Base-by-base conservation (phyloP, 2,113 vertebrate species). In the Atlantisia rogersi region DNA sequence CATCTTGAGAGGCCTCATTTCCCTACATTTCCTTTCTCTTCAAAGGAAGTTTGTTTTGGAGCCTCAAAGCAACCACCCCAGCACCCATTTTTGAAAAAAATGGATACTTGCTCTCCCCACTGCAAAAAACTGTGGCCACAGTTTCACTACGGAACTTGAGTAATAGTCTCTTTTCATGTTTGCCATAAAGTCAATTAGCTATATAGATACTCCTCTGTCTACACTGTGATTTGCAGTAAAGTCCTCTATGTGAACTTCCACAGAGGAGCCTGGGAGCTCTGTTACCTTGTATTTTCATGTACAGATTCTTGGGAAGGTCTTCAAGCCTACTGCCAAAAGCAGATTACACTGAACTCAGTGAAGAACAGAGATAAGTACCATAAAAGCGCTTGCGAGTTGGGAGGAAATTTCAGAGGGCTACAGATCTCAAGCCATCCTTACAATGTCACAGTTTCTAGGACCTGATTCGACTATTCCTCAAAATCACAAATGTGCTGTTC, bases 181-280 rank as follows among this genome's bases (percentile, higher is more conserved):
- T 62, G 15, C 24, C 15, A 32, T 6, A 21, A 46, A 68, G 40
- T 56, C 6, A 69, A 10, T 39, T 12, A 44, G 10, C 39, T 74
- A 12, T 12, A 71, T 3, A 8, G 26, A 32, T 37, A 71, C 40
- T 73, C 9, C 25, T 58, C 12, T 40, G 10, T 24, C 21, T 53
- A 10, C 4, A 21, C 3, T 0, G 0, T 28, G 19, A 77, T 56
- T 55, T 46, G 29, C 12, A 53, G 11, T 12, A 2, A 71, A 78
- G 37, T 28, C 12, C 7, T 37, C 44, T 12, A 48, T 1, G 2
- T 11, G 20, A 74, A 20, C 19, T 50, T 74, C 15, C 39, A 39
- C 4, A 31, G 32, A 52, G 10, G 15, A 82, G 22, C 28, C 39
- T 56, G 55, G 18, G 12, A 65, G 37, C 35, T 78, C 48, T 25